phyloP scores from a whole-genome alignment of 2,888 invertebrate genomes.

The Microctonus brassicae region DNA sequence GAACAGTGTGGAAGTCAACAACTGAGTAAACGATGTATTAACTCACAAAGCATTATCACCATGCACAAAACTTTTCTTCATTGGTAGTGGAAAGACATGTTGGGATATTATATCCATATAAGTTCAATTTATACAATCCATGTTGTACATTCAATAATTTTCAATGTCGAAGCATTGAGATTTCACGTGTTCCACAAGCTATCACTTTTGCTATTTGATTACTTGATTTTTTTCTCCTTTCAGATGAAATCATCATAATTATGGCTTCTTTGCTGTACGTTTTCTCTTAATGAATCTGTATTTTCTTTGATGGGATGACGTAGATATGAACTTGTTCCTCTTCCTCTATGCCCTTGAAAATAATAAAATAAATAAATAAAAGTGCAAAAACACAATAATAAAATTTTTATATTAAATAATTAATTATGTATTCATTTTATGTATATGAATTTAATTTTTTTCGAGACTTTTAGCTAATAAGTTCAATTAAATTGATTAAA shows the following conservation, averaged over 20 bases:
- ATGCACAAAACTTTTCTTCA: conserved; percentile 11
- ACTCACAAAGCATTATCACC: conserved; percentile 11
- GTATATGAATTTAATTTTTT: too few relatives aligned
- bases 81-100: conserved; percentile 6
- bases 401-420: background rate
- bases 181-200: background rate
- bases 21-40: conserved; percentile 15
- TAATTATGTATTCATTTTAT: background rate
- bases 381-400: background rate
- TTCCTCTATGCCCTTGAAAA: background rate
- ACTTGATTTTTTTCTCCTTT: background rate
- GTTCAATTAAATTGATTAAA: background rate
- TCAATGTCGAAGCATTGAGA: background rate
- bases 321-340: background rate
- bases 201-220: background rate
- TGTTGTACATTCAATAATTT: background rate
- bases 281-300: background rate
- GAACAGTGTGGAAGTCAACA: background rate
- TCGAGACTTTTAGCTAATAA: background rate
- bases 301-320: background rate
- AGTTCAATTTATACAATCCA: background rate
- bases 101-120: background rate
- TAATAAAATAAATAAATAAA: too few relatives aligned
- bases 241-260: background rate
- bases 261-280: background rate